Evolutionary conservation across 2,888 invertebrate genomes (phyloP).

Genomic region (Stenotaenia linearis): DNA sequence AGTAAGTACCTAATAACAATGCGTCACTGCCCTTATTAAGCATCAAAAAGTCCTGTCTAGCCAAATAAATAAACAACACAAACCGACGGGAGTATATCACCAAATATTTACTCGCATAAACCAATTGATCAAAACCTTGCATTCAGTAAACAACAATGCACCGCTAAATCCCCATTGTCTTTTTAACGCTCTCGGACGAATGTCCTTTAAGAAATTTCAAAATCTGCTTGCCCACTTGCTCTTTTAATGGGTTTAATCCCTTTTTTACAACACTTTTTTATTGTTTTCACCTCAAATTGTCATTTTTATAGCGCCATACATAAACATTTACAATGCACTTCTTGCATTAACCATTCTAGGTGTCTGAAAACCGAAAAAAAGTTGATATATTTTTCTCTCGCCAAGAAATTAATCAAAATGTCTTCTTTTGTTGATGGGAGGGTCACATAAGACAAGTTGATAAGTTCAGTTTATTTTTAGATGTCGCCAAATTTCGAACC

Average conservation of each 20-base stretch:
- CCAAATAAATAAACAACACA: too few relatives aligned
- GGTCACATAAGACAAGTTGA: background rate
- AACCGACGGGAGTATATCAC: too few relatives aligned
- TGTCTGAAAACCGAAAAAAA: too few relatives aligned
- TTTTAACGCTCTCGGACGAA: background rate
- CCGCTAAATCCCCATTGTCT: background rate
- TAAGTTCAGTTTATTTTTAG: background rate
- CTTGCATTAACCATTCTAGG: background rate
- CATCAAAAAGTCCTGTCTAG: too few relatives aligned
- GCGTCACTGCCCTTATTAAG: too few relatives aligned
- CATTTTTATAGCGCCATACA: background rate
- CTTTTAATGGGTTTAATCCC: constrained; percentile 19
- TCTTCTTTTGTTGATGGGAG: background rate
- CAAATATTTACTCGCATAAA: too few relatives aligned
- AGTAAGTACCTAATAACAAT: too few relatives aligned
- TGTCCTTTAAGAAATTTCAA: background rate
- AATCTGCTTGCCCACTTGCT: background rate
- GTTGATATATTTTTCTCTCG: too few relatives aligned
- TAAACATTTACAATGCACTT: background rate
- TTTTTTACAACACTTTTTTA: constrained; percentile 5
- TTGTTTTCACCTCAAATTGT: constrained; percentile 16
- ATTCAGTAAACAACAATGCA: background rate
- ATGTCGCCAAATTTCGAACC: constrained; percentile 10
- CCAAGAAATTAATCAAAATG: background rate
- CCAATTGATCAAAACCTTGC: too few relatives aligned